Conservation (phyloP, 2,888 invertebrate genomes). For the Ligdia adustata region DNA sequence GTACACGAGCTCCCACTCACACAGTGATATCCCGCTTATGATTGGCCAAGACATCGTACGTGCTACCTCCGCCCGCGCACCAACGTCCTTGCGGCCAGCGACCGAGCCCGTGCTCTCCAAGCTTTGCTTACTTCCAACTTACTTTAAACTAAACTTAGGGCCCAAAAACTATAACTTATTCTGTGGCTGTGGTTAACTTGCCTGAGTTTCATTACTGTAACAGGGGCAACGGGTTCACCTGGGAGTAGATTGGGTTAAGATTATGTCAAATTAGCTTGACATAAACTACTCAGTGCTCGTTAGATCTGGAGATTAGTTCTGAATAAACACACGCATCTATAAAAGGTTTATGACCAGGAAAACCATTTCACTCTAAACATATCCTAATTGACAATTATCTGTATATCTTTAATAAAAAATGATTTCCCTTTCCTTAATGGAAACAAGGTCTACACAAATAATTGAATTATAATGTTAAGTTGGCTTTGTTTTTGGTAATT, state of each 20-base stretch:
- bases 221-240: slow-evolving; percentile 16
- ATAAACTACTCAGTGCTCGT: slow-evolving; percentile 1
- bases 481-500: no score
- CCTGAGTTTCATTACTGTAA: slow-evolving; percentile 26
- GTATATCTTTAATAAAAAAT: no score
- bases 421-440: no score
- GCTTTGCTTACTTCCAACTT: slow-evolving; percentile 34
- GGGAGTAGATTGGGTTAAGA: slow-evolving; percentile 10
- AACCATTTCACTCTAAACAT: no score
- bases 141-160: slow-evolving; percentile 25
- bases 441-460: no score
- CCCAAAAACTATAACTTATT: slow-evolving; percentile 4
- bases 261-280: slow-evolving; percentile 15
- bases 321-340: no score
- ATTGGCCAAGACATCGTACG: slow-evolving; percentile 64
- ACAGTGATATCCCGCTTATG: slow-evolving; percentile 16
- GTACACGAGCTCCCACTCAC: slow-evolving; percentile 44
- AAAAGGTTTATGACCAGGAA: no score
- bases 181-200: slow-evolving; percentile 17
- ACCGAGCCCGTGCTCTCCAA: slow-evolving; percentile 64
- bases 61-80: slow-evolving; percentile 75
- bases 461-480: no score
- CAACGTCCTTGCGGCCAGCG: slow-evolving; percentile 82
- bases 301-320: neutral
- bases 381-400: no score